Evolutionary conservation across 2,797 vertebrate genomes (phyloP).

Genomic region (Danio aesculapii): DNA sequence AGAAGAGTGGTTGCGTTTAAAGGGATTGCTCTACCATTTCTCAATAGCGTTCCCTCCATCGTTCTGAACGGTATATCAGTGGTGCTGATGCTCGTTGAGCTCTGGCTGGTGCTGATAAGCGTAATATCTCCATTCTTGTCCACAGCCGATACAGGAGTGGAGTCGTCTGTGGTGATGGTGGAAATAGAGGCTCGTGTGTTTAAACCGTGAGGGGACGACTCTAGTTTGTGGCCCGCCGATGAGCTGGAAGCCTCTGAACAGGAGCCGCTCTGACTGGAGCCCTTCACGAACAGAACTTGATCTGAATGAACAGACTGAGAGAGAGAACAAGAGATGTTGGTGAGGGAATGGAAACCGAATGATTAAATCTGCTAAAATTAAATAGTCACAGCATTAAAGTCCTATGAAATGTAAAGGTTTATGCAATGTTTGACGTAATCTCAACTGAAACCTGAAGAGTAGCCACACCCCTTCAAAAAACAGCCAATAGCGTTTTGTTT

Average conservation of each 20-base stretch:
- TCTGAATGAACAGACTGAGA: conserved; percentile 46
- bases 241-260: conserved; percentile 37
- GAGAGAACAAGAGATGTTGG: not conserved
- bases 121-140: conserved; percentile 60
- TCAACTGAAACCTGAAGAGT: too few species aligned
- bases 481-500: too few species aligned
- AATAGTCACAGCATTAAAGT: too few species aligned
- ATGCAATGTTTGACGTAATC: too few species aligned
- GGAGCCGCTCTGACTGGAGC: conserved; percentile 51
- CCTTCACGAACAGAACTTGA: conserved; percentile 52
- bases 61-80: conserved; percentile 72
- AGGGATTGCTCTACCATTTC: conserved; percentile 57
- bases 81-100: conserved; percentile 62
- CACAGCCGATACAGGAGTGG: conserved; percentile 60
- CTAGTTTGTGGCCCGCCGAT: conserved; percentile 27
- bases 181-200: conserved; percentile 72
- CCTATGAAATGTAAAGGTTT: too few species aligned
- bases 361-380: too few species aligned
- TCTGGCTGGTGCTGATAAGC: conserved; percentile 42
- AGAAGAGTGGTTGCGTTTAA: conserved; percentile 64
- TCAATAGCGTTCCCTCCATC: conserved; percentile 77
- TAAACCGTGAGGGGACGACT: conserved; percentile 52
- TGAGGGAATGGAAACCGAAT: not conserved
- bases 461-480: too few species aligned
- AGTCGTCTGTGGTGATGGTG: conserved; percentile 71